These are phyloP conservation scores for Argyrosomus japonicus DNA, from an alignment of 2,113 vertebrate genomes.

Conservation along the genomic window DNA sequence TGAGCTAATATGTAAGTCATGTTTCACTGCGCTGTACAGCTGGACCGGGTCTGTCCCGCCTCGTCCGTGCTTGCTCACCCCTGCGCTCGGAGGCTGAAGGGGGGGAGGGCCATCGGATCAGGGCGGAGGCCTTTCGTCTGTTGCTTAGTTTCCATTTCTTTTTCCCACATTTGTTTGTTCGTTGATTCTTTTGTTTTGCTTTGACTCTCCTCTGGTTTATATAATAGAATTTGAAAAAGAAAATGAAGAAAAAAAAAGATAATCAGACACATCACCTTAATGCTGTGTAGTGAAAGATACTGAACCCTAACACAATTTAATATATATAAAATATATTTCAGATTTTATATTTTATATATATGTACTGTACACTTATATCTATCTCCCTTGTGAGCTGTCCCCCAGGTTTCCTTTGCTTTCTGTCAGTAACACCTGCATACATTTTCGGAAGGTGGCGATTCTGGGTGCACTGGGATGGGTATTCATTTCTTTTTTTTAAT, in stretches of 20 bases:
- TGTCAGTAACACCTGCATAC: conserved; percentile 71
- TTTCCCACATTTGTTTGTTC: conserved; percentile 65
- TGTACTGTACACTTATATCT: conserved; percentile 77
- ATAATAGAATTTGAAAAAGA: conserved; percentile 69
- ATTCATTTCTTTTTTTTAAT: conserved; percentile 75
- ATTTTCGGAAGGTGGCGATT: conserved; percentile 58
- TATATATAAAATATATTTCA: conserved; percentile 79
- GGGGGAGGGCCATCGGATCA: conserved; percentile 45
- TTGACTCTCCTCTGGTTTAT: conserved; percentile 86
- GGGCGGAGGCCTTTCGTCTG: conserved; percentile 86
- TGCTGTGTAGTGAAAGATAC: conserved; percentile 80
- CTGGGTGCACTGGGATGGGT: conserved; percentile 62
- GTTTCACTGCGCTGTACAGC: conserved; percentile 96
- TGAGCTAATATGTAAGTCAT: conserved; percentile 96
- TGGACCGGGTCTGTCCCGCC: conserved; percentile 83
- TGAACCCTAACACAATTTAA: conserved; percentile 77
- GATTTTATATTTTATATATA: conserved; percentile 79
- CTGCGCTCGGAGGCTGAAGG: conserved; percentile 8
- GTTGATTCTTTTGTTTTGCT: conserved; percentile 74
- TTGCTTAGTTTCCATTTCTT: conserved; percentile 82
- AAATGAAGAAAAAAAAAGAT: conserved; percentile 54
- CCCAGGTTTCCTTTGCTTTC: conserved; percentile 66
- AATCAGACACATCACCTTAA: conserved; percentile 74
- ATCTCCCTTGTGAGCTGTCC: conserved; percentile 71
- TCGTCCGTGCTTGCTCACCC: conserved; percentile 80